phyloP scores from a whole-genome alignment of 2,113 vertebrate genomes.

The Myotis davidii region DNA sequence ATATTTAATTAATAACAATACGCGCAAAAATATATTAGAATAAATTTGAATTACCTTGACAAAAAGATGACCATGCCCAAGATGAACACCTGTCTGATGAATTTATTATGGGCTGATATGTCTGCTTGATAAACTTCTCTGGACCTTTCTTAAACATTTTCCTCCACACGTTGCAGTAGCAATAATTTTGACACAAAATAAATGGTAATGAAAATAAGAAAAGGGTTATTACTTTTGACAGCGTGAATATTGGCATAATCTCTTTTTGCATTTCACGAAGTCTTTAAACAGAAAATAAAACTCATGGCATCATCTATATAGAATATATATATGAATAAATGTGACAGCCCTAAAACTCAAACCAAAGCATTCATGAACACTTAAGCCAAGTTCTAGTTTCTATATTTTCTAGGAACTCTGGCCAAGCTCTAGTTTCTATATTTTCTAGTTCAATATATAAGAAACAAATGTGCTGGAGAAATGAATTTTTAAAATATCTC shows the following conservation, averaged over 20 bases:
- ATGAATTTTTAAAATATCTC: slow-evolving; percentile 28
- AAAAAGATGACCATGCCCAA: neutral
- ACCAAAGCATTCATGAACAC: neutral
- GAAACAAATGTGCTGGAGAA: neutral
- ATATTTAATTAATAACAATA: neutral
- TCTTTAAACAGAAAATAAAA: neutral
- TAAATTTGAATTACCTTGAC: neutral
- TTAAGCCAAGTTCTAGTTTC: neutral
- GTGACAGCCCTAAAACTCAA: neutral
- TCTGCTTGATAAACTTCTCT: neutral
- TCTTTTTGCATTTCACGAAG: neutral
- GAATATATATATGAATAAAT: neutral
- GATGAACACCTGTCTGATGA: neutral
- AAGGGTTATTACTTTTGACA: neutral
- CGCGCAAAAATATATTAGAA: neutral
- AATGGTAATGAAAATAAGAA: slow-evolving; percentile 13
- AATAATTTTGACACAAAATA: slow-evolving; percentile 20
- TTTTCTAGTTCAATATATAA: neutral
- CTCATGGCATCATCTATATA: neutral
- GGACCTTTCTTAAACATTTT: neutral
- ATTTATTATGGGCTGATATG: neutral
- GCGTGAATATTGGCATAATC: neutral
- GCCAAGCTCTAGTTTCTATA: neutral
- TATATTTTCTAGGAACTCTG: neutral
- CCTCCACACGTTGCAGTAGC: neutral